Evolutionary conservation across 2,888 invertebrate species (phyloP), one percentile per base, ranked within the genome.

Genomic region (Synanthedon formicaeformis): DNA sequence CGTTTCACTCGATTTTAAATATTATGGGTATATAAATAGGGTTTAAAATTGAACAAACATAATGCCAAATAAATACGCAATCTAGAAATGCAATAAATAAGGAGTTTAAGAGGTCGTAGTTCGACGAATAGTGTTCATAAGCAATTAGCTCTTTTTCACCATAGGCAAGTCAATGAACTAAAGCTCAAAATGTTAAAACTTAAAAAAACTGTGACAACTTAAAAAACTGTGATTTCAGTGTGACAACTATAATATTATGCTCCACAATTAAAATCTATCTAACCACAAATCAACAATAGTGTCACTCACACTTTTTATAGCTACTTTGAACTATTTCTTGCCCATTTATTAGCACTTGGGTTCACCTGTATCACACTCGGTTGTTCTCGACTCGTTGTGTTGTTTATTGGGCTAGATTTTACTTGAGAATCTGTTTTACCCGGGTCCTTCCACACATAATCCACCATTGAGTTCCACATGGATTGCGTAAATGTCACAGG

Each of bases 381-480:
- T 52, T 73, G 73, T 6, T 76, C 78, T 1, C 68, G 68, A 51
- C 73, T 75, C 0, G 68, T 69, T 57, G 54, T 85, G 75, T 72
- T 89, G 64, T 73, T 75, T 0, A 69, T 69, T 57, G 54, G 85
- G 75, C 72, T 89, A 34, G 63, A 87, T 63, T 66, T 76, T 64
- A 68, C 73, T 70, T 54, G 86, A 60, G 62, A 91, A 2, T 61
- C 67, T 50, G 73, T 69, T 52, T 70, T 76, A 2, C 74, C 70
- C 0, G 78, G 76, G 1, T 76, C 75, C 50, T 78, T 81, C 61
- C 81, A 81, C 75, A 87, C 81, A 54, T 81, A 84, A 34, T 77
- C 77, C 0, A 85, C 78, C 0, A 87, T 81, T 0, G 81, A 82
- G 62, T 73, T 81, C 6, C 86, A 58, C 34, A 85, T 68, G 0